Base-by-base conservation (phyloP, 1,140 invertebrate species). In the Aricia agestis region DNA sequence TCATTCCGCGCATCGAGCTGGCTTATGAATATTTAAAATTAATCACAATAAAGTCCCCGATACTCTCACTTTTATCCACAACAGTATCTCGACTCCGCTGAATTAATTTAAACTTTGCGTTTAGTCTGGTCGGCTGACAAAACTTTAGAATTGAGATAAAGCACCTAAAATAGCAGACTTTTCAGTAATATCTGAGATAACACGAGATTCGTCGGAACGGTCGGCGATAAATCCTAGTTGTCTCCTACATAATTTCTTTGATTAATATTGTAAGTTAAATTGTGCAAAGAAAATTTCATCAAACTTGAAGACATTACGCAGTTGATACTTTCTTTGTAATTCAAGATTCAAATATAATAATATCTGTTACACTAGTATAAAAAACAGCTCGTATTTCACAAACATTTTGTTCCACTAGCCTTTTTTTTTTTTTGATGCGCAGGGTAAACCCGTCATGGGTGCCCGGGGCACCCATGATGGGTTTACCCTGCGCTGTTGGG, bases 71-170 rank as follows among this genome's bases (percentile, higher is more conserved):
- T 75, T 79, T 79, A 81, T 78, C 75, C 72, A 66, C 74, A 81
- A 79, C 75, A 78, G 76, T 78, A 83, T 75, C 77, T 78, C 74
- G 69, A 79, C 75, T 74, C 73, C 76, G 79, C 84, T 79, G 84
- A 87, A 89, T 89, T 89, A 86, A 87, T 89, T 89, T 87, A 89
- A 89, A 89, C 85, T 89, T 89, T 89, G 70, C 83, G 84, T 87
- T 89, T 87, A 89, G 87, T 89, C 85, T 87, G 81, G 82, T 89
- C 86, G 79, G 82, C 81, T 84, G 78, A 81, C 79, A 80, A 83
- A 87, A 87, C 79, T 87, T 89, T 84, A 77, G 72, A 78, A 86
- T 78, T 86, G 77, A 83, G 84, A 89, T 87, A 86, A 87, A 89
- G 82, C 80, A 82, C 81, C 86, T 82, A 85, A 86, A 86, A 85